Evolutionary conservation across 2,797 vertebrate species (phyloP).

Genomic region (Peromyscus nudipes): DNA sequence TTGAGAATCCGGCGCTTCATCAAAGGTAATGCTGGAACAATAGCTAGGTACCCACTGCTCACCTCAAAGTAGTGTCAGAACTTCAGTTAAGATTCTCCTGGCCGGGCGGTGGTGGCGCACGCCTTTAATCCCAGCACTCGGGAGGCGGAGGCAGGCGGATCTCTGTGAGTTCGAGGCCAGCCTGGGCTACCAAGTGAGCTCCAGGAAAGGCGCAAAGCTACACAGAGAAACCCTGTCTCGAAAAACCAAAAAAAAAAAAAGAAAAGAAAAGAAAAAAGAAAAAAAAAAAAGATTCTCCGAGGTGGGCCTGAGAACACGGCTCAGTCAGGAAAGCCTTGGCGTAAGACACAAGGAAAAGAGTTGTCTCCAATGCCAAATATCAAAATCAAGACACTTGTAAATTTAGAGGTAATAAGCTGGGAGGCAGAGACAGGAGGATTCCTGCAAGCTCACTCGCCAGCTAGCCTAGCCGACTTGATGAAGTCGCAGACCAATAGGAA

Average conservation of each 20-base stretch:
- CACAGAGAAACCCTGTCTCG: no score
- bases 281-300: not conserved
- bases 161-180: no score
- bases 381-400: not conserved
- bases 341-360: not conserved
- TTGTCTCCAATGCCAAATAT: not conserved
- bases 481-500: not conserved
- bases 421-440: not conserved
- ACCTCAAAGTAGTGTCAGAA: fast-evolving
- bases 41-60: not conserved
- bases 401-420: not conserved
- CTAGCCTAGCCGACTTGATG: no score
- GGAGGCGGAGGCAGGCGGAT: no score
- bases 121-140: no score
- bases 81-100: fast-evolving
- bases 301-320: no score
- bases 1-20: not conserved
- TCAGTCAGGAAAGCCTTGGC: not conserved
- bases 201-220: no score
- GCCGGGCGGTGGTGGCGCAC: no score
- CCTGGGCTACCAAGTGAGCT: no score
- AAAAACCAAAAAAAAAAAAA: no score
- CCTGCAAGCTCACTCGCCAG: no score
- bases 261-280: no score
- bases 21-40: not conserved